Conservation (phyloP, 2,113 vertebrate genomes). For the Leptobrachium ailaonicum region DNA sequence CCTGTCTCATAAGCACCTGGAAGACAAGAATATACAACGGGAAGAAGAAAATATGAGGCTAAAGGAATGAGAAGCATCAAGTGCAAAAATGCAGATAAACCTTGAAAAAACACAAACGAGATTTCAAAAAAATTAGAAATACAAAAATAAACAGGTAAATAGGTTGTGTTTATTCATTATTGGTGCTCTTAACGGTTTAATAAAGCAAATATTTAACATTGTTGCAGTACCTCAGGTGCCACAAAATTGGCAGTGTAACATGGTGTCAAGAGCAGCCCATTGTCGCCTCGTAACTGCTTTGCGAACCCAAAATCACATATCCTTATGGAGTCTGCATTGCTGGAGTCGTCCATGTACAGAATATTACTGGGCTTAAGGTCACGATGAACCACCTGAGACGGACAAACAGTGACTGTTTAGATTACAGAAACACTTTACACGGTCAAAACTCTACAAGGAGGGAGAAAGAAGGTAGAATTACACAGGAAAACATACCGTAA, state of each 20-base stretch:
- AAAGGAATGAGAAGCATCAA: no score
- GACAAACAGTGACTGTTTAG: constrained; percentile 38
- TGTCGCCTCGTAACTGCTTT: constrained; percentile 92
- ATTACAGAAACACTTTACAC: not conserved
- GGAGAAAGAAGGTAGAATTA: no score
- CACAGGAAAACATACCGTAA: no score
- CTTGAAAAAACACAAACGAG: no score
- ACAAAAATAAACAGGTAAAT: no score
- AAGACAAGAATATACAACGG: constrained; percentile 44
- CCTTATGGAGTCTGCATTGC: constrained; percentile 92
- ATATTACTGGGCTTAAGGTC: constrained; percentile 98
- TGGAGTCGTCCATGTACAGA: constrained; percentile 93
- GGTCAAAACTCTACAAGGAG: no score
- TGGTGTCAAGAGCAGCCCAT: constrained; percentile 90
- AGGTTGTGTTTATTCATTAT: no score
- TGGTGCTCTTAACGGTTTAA: no score
- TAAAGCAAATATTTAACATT: no score
- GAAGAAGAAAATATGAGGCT: no score
- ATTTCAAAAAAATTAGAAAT: no score
- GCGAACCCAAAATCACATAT: constrained; percentile 98
- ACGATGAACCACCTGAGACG: constrained; percentile 87
- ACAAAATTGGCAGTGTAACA: constrained; percentile 98
- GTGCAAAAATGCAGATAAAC: no score
- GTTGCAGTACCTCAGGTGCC: constrained; percentile 85
- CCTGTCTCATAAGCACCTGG: constrained; percentile 85